Evolutionary conservation across 2,797 vertebrate species (phyloP).

Genomic region (Galagoides demidoff): DNA sequence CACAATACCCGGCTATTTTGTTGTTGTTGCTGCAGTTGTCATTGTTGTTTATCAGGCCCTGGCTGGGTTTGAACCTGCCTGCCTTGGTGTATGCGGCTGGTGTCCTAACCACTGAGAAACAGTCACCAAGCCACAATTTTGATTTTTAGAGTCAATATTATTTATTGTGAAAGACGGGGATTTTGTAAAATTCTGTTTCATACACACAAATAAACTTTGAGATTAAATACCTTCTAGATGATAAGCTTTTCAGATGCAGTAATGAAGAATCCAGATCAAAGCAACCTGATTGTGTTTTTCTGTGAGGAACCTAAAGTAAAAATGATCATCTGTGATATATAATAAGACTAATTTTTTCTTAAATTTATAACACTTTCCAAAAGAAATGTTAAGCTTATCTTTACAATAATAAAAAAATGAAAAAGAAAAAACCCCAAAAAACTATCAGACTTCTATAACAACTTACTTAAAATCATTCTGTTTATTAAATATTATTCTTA

Average conservation of each 20-base stretch:
- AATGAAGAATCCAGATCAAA: conserved; percentile 97
- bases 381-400: conserved; percentile 33
- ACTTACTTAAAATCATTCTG: conserved; percentile 45
- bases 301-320: conserved; percentile 95
- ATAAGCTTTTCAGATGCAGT: conserved; percentile 93
- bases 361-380: conserved; percentile 37
- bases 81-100: too few species aligned
- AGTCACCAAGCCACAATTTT: neutral
- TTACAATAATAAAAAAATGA: conserved; percentile 31
- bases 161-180: neutral
- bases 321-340: conserved; percentile 75
- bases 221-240: conserved; percentile 92
- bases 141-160: neutral
- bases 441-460: neutral
- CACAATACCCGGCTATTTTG: too few species aligned
- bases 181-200: neutral
- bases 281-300: conserved; percentile 96
- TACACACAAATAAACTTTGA: neutral
- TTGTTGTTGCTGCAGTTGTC: too few species aligned
- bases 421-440: too few species aligned
- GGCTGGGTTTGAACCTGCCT: too few species aligned
- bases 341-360: conserved; percentile 35
- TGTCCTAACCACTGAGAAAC: too few species aligned
- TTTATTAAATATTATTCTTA: conserved; percentile 8
- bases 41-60: too few species aligned